phyloP scores from a whole-genome alignment of 2,888 invertebrate genomes.

The Gymnoscelis rufifasciata region DNA sequence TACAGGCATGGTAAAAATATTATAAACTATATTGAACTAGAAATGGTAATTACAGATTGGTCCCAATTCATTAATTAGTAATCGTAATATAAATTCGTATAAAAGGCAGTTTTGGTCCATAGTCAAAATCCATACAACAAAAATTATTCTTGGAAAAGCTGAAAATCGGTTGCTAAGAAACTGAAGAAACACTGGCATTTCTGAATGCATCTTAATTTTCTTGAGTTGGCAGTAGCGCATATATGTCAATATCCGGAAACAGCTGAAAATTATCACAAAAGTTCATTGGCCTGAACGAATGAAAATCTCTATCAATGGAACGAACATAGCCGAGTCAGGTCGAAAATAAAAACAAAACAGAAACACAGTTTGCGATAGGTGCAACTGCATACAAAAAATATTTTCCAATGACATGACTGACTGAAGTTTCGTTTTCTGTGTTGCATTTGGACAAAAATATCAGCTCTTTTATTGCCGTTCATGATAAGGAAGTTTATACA shows the following conservation, averaged over 20 bases:
- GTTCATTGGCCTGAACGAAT: constrained; percentile 12
- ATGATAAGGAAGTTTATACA: constrained; percentile 37
- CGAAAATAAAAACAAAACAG: constrained; percentile 16
- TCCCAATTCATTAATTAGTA: constrained; percentile 46
- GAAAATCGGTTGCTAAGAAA: constrained; percentile 45
- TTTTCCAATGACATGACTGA: not conserved
- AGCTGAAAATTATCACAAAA: constrained; percentile 3
- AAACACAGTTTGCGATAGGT: constrained; percentile 7
- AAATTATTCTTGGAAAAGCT: constrained; percentile 42
- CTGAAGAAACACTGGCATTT: not conserved
- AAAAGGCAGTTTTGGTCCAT: constrained; percentile 63
- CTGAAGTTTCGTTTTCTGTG: not conserved
- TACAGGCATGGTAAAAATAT: constrained; percentile 60
- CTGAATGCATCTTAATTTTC: constrained; percentile 9
- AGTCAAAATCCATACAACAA: constrained; percentile 22
- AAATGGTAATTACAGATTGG: constrained; percentile 47
- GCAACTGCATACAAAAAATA: not conserved
- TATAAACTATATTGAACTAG: constrained; percentile 37
- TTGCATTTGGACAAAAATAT: constrained; percentile 1
- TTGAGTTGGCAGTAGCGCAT: constrained; percentile 17
- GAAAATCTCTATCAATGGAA: not conserved
- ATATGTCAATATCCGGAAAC: constrained; percentile 6
- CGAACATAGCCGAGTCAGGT: constrained; percentile 1
- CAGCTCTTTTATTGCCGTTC: constrained; percentile 12
- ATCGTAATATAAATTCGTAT: constrained; percentile 61